Evolutionary conservation across 2,113 vertebrate genomes (phyloP).

Genomic region (Lagenorhynchus albirostris): DNA sequence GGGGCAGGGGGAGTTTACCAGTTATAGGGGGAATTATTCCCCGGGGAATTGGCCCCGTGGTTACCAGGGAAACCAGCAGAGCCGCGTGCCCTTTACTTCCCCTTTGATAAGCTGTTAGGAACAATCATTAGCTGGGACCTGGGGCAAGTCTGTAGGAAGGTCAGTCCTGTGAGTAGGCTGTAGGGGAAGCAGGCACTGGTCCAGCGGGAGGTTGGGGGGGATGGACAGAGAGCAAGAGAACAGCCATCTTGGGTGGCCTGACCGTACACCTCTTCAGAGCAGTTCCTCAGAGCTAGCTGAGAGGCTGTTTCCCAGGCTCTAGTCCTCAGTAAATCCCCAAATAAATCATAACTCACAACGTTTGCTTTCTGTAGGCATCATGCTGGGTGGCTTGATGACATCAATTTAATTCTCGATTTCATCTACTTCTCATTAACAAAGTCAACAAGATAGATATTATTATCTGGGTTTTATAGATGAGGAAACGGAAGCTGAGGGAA

Average conservation of each 20-base stretch:
- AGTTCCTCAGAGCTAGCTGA: neutral
- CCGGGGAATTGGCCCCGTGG: neutral
- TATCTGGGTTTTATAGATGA: neutral
- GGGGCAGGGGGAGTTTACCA: neutral
- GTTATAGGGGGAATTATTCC: neutral
- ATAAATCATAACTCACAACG: neutral
- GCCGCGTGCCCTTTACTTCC: neutral
- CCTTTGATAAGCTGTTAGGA: neutral
- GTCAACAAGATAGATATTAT: neutral
- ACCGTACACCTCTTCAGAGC: neutral
- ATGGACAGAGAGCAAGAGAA: neutral
- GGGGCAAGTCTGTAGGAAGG: neutral
- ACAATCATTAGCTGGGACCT: neutral
- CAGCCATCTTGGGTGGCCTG: neutral
- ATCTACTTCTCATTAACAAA: neutral
- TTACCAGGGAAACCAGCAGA: neutral
- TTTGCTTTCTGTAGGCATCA: neutral
- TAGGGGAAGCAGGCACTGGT: neutral
- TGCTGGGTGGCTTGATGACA: neutral
- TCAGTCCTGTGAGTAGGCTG: neutral
- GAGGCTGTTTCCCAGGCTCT: neutral
- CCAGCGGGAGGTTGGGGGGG: neutral
- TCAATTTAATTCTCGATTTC: neutral
- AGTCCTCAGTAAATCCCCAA: neutral
- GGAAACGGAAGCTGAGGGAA: neutral